phyloP scores from a whole-genome alignment of 1,140 invertebrate species.

The Drosophila pectinifera region DNA sequence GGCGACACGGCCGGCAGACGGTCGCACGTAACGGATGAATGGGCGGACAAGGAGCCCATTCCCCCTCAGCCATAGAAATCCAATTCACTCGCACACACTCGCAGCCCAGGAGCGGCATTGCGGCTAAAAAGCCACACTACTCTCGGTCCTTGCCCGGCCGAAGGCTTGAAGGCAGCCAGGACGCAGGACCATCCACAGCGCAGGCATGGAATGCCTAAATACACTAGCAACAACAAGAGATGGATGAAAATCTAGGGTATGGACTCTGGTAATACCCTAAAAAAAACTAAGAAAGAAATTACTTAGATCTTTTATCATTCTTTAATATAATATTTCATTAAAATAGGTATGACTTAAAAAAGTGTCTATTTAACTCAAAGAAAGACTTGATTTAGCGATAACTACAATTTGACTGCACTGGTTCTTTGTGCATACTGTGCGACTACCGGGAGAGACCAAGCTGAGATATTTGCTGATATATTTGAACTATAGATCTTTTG shows the following conservation, averaged over 20 bases:
- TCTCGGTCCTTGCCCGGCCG: constrained; percentile 35
- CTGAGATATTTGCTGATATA: not conserved
- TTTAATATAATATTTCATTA: too few relatives aligned
- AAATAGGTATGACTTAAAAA: too few relatives aligned
- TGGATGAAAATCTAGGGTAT: not conserved
- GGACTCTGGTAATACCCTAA: not conserved
- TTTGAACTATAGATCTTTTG: not conserved
- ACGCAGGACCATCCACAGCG: constrained; percentile 47
- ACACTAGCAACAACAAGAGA: constrained; percentile 37
- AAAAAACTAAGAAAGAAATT: too few relatives aligned
- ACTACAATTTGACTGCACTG: too few relatives aligned
- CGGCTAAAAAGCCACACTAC: constrained; percentile 76
- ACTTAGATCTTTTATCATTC: too few relatives aligned
- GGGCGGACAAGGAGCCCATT: constrained; percentile 63
- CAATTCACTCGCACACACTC: constrained; percentile 42
- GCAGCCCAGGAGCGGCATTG: constrained; percentile 61
- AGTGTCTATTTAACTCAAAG: too few relatives aligned
- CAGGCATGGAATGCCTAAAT: constrained; percentile 69
- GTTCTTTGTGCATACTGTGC: too few relatives aligned
- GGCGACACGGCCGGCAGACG: constrained; percentile 37
- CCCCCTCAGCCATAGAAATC: constrained; percentile 18
- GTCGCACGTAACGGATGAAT: constrained; percentile 74
- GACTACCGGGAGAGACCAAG: too few relatives aligned
- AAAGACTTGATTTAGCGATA: too few relatives aligned
- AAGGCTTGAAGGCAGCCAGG: constrained; percentile 65